These are phyloP conservation scores for Drosophila birchii DNA, from an alignment of 2,888 invertebrate genomes.

Conservation along the genomic window DNA sequence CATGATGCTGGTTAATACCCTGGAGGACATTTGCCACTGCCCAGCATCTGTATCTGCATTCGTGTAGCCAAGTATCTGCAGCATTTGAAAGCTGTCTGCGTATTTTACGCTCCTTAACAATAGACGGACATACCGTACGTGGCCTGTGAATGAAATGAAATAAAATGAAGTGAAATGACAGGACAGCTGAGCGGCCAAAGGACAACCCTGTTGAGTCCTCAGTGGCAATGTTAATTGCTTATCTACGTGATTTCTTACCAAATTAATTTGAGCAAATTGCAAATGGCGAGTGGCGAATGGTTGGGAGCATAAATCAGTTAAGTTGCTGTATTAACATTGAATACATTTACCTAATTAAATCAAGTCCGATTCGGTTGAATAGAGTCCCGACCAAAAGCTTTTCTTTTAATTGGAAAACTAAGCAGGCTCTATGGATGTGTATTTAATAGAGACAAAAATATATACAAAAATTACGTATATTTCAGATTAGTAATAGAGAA, in stretches of 20 bases:
- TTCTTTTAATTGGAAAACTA: slow-evolving; percentile 69
- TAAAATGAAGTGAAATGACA: slow-evolving; percentile 44
- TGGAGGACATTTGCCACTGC: neutral
- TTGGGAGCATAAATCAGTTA: slow-evolving; percentile 70
- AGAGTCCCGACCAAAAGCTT: slow-evolving; percentile 57
- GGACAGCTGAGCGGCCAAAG: slow-evolving; percentile 9
- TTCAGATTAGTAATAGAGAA: neutral
- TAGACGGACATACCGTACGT: slow-evolving; percentile 68
- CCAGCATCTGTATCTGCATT: slow-evolving; percentile 24
- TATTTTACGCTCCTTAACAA: slow-evolving; percentile 72
- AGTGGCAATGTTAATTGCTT: slow-evolving; percentile 80
- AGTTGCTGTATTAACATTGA: slow-evolving; percentile 80
- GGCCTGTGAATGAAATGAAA: slow-evolving; percentile 64
- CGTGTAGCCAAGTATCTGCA: slow-evolving; percentile 23
- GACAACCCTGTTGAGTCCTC: slow-evolving; percentile 40
- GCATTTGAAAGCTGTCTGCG: slow-evolving; percentile 73
- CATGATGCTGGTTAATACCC: slow-evolving; percentile 7
- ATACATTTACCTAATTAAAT: slow-evolving; percentile 80
- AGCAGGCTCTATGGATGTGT: slow-evolving; percentile 6
- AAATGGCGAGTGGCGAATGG: slow-evolving; percentile 41
- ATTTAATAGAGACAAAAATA: neutral
- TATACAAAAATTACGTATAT: neutral
- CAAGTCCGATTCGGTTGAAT: slow-evolving; percentile 42
- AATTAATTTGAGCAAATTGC: slow-evolving; percentile 83
- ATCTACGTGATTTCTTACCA: slow-evolving; percentile 84